Base-by-base conservation (phyloP, 2,797 vertebrate species). In the Triplophysa yarkandensis region DNA sequence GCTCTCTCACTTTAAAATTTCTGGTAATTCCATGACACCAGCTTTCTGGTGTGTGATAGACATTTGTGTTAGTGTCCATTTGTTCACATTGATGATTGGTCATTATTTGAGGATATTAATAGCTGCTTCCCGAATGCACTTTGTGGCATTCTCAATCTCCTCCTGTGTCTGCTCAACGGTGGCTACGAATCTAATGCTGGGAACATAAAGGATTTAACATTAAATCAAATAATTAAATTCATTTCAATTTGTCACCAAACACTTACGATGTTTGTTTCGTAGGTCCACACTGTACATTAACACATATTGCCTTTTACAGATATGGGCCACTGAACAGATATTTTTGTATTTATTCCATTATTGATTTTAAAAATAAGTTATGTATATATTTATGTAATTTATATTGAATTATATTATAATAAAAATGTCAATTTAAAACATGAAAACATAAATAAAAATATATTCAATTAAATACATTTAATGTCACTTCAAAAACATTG, bases 121-220 rank as follows among this genome's bases (percentile, higher is more conserved):
- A 2, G 94, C 92, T 32, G 94, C 96, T 68, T 94, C 93, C 72
- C 87, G 91, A 85, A 99, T 93, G 41, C 93, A 90, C 6, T 87
- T 86, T 4, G 94, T 93, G 0, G 94, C 94, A 77, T 84, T 93
- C 78, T 94, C 86, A 82, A 99, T 88, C 57, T 99, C 96, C 65
- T 95, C 88, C 16, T 94, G 91, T 0, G 93, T 95, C 78, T 98
- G 96, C 81, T 98, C 92, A 32, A 98, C 81, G 1, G 96, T 97
- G 77, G 98, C 78, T 79, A 98, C 94, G 70, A 98, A 92, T 70
- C 97, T 89, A 83, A 99, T 94, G 81, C 97, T 99, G 88, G 41
- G 80, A 62, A 86, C 23, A 58, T 19, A 5, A 80, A 25, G 83
- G 13, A 63, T 32, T 34, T 4, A 58, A 58, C 55, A 32, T 54